These are phyloP conservation scores for Timema cristinae DNA, from an alignment of 2,888 invertebrate species.

Conservation along the genomic window DNA sequence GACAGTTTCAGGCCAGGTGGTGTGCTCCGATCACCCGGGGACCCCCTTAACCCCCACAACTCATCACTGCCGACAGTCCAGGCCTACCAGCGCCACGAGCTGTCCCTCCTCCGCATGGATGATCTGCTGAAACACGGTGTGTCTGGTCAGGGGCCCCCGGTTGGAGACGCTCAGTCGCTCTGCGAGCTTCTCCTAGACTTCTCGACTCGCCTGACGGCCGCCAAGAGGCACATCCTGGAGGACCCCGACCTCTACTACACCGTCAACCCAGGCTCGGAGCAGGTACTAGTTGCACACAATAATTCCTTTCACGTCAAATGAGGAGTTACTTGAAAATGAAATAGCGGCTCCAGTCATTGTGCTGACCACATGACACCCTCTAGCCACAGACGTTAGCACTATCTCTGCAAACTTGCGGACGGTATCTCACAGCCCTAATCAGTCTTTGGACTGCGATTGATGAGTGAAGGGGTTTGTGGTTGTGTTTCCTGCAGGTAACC, in stretches of 20 bases:
- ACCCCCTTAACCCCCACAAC: slow-evolving; percentile 15
- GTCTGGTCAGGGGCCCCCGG: slow-evolving; percentile 58
- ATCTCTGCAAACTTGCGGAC: too few relatives aligned
- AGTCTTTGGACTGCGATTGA: too few relatives aligned
- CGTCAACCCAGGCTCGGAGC: slow-evolving; percentile 29
- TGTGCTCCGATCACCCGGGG: too few relatives aligned
- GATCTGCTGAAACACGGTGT: slow-evolving; percentile 68
- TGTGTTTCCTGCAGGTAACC: slow-evolving; percentile 33
- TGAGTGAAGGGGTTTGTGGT: too few relatives aligned
- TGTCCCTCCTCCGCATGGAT: slow-evolving; percentile 69
- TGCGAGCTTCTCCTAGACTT: slow-evolving; percentile 74
- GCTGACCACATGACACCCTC: too few relatives aligned
- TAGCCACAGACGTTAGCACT: too few relatives aligned
- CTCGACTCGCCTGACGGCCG: slow-evolving; percentile 70
- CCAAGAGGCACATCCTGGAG: slow-evolving; percentile 76
- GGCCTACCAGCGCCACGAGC: slow-evolving; percentile 69
- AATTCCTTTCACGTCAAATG: too few relatives aligned
- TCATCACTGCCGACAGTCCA: slow-evolving; percentile 59
- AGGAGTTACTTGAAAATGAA: too few relatives aligned
- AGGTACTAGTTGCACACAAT: background rate
- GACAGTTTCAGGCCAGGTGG: too few relatives aligned
- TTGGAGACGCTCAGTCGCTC: slow-evolving; percentile 58
- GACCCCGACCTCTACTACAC: slow-evolving; percentile 72
- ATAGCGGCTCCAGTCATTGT: too few relatives aligned
- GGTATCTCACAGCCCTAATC: too few relatives aligned